Conservation (phyloP, 1,140 invertebrate species). For the Gryllus bimaculatus region DNA sequence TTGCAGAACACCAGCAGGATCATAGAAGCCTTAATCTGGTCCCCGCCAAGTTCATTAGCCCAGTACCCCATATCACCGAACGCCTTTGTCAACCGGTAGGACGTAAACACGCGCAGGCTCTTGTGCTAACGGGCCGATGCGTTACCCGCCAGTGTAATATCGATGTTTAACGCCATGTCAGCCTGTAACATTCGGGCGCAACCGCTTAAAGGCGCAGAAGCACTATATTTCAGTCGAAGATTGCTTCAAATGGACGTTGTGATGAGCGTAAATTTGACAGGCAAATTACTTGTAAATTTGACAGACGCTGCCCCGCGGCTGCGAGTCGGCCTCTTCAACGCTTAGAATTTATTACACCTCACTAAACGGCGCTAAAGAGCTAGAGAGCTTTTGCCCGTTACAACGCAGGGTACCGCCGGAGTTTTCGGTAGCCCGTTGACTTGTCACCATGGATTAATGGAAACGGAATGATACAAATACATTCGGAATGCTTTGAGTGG, state of each 20-base stretch:
- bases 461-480: no score
- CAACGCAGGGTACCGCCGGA: no score
- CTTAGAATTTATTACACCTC: neutral
- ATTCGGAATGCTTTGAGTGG: no score
- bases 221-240: conserved; percentile 4
- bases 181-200: neutral
- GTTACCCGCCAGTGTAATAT: neutral
- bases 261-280: neutral
- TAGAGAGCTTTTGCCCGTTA: neutral
- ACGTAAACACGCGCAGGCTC: no score
- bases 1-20: no score
- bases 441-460: no score
- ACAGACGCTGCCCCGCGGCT: neutral
- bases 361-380: neutral
- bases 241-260: conserved; percentile 4
- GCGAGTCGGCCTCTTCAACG: neutral
- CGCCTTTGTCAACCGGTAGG: no score
- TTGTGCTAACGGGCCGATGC: neutral
- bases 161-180: neutral
- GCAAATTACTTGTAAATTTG: conserved; percentile 5
- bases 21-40: no score
- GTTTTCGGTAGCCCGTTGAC: no score
- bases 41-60: no score
- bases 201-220: neutral
- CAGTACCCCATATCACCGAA: no score